phyloP scores from a whole-genome alignment of 2,797 vertebrate species.

The Paguma larvata region DNA sequence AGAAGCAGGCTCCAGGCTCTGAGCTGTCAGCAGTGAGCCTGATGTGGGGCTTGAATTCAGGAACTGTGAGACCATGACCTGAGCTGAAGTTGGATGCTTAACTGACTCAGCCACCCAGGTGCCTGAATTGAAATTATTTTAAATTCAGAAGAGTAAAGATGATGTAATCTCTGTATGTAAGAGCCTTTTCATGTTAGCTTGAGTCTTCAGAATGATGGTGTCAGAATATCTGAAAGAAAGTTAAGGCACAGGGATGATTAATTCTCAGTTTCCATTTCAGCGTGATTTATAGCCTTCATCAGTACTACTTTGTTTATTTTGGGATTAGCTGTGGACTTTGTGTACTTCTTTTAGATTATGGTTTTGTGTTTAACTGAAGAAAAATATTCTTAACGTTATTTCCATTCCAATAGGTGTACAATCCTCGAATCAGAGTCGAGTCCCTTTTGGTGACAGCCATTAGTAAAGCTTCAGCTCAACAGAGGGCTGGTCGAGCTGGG shows the following conservation, averaged over 20 bases:
- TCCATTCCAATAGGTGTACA: slow-evolving; percentile 93
- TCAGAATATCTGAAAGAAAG: neutral
- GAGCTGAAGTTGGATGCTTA: no score
- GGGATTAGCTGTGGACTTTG: neutral
- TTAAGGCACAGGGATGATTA: neutral
- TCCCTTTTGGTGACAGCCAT: slow-evolving; percentile 98
- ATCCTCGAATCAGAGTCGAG: slow-evolving; percentile 97
- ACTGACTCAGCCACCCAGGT: no score
- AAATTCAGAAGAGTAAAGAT: neutral
- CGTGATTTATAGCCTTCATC: neutral
- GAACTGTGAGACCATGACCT: no score
- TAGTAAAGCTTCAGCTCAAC: slow-evolving; percentile 98
- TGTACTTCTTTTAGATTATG: neutral
- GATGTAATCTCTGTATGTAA: neutral
- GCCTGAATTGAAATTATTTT: slow-evolving; percentile 8
- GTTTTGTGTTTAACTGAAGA: slow-evolving; percentile 39
- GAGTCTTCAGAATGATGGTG: neutral
- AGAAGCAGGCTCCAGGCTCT: no score
- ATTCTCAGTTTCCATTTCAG: neutral
- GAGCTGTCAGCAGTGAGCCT: no score
- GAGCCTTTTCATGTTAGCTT: neutral
- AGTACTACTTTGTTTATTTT: neutral
- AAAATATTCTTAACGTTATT: slow-evolving; percentile 32
- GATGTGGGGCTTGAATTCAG: no score
- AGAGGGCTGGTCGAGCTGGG: slow-evolving; percentile 97